Evolutionary conservation across 2,888 invertebrate species (phyloP).

Genomic region (Pseudococcus viburni): DNA sequence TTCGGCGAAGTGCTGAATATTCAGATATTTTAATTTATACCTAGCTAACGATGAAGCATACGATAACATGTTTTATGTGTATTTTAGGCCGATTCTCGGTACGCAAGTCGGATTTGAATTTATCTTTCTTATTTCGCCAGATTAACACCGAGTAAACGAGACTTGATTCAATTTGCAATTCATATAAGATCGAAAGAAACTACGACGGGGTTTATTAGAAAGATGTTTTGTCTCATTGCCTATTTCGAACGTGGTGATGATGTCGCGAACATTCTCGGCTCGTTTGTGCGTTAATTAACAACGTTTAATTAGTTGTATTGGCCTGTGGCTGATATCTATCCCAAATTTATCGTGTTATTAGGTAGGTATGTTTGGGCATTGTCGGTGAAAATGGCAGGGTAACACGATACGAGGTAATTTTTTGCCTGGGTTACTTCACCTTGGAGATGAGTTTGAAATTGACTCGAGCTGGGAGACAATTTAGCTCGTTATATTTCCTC

Average conservation of each 20-base stretch:
- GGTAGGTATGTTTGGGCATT: too few relatives aligned
- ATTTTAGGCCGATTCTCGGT: constrained; percentile 44
- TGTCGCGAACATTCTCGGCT: background rate
- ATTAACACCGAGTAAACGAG: constrained; percentile 34
- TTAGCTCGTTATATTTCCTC: constrained; percentile 27
- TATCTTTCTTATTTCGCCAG: constrained; percentile 43
- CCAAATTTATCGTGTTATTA: too few relatives aligned
- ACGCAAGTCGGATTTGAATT: constrained; percentile 31
- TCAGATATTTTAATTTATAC: constrained; percentile 44
- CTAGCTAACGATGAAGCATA: background rate
- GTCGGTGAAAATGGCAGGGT: too few relatives aligned
- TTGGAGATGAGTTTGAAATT: background rate
- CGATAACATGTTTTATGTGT: constrained; percentile 46
- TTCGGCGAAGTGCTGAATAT: constrained; percentile 10
- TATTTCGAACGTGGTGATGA: background rate
- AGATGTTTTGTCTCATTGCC: background rate
- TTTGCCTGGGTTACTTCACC: background rate
- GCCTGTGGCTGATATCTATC: background rate
- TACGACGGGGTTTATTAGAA: constrained; percentile 12
- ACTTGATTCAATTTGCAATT: constrained; percentile 36
- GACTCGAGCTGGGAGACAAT: background rate
- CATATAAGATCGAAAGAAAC: constrained; percentile 43
- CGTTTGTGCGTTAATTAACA: background rate
- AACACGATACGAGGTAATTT: background rate
- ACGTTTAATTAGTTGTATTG: background rate